A percentile compares a stretch with the other conserved stretches of the same genome.
phyloP scores from a whole-genome alignment of 2,888 invertebrate species.

The Ennomos erosarius region DNA sequence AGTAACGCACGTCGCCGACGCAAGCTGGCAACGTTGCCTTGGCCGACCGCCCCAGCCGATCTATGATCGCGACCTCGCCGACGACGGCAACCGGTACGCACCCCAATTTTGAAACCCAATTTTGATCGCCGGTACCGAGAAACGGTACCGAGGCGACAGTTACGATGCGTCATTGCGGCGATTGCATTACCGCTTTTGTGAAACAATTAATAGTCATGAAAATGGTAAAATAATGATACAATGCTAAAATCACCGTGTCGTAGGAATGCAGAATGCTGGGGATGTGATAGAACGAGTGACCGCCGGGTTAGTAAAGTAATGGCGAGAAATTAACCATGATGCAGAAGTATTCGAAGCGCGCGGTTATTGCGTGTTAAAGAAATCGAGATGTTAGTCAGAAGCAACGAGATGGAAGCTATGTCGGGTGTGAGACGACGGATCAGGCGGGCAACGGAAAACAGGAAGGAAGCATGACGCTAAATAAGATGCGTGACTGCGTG shows the following conservation, averaged over 20 bases:
- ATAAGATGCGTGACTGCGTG: constrained; percentile 71
- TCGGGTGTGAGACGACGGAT: constrained; percentile 74
- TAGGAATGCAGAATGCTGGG: constrained; percentile 61
- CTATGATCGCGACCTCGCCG: constrained; percentile 39
- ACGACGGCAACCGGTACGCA: constrained; percentile 40
- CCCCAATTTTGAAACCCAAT: constrained; percentile 41
- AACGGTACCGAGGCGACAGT: constrained; percentile 39
- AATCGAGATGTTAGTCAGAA: constrained; percentile 78
- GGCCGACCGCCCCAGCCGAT: constrained; percentile 64
- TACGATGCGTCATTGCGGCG: constrained; percentile 75
- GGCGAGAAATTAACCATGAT: constrained; percentile 64
- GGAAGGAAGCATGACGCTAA: constrained; percentile 81
- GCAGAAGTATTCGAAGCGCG: constrained; percentile 80
- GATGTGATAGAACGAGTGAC: constrained; percentile 56
- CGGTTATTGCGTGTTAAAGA: constrained; percentile 65
- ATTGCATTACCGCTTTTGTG: constrained; percentile 86
- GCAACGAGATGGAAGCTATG: constrained; percentile 80
- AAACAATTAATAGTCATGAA: constrained; percentile 82
- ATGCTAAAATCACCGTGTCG: constrained; percentile 66
- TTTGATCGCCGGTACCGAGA: constrained; percentile 50
- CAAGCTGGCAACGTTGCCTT: constrained; percentile 49
- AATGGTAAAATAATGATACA: constrained; percentile 61
- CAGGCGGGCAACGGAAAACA: constrained; percentile 81
- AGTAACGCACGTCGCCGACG: constrained; percentile 84
- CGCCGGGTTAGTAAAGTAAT: constrained; percentile 63